Conservation (phyloP, 1,140 invertebrate genomes). For the Lethrus apterus region DNA sequence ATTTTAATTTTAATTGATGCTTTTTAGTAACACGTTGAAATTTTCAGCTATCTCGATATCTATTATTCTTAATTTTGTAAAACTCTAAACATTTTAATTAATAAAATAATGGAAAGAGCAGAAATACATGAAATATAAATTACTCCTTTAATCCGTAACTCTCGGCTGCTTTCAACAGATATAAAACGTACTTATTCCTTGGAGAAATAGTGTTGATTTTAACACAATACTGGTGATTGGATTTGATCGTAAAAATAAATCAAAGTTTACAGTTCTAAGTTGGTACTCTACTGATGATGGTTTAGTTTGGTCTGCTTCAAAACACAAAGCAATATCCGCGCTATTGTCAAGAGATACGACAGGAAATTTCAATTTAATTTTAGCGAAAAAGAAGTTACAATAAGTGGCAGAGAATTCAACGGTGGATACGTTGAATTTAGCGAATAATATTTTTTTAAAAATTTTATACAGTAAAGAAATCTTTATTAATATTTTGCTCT, state of each 20-base stretch:
- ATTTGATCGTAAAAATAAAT: constrained; percentile 17
- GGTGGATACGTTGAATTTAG: too few species aligned
- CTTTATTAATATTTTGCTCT: neutral
- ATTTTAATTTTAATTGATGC: too few species aligned
- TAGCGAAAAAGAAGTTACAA: constrained; percentile 12
- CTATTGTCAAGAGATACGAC: constrained; percentile 15
- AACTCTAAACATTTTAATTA: too few species aligned
- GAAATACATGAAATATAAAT: too few species aligned
- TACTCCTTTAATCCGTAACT: too few species aligned
- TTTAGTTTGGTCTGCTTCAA: constrained; percentile 13
- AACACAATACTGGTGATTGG: constrained; percentile 20
- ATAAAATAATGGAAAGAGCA: too few species aligned
- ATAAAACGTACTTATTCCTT: constrained; percentile 16
- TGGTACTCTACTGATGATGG: constrained; percentile 14
- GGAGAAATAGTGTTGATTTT: constrained; percentile 19
- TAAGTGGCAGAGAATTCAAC: too few species aligned
- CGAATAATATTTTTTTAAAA: too few species aligned
- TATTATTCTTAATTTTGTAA: too few species aligned
- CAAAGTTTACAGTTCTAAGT: constrained; percentile 15
- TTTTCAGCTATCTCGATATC: too few species aligned
- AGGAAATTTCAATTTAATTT: constrained; percentile 21
- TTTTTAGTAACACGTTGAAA: too few species aligned
- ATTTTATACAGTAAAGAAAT: too few species aligned
- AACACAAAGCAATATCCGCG: constrained; percentile 16
- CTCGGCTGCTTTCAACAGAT: neutral